Evolutionary conservation across 2,797 vertebrate genomes (phyloP).

Genomic region (Sebastes diploproa): DNA sequence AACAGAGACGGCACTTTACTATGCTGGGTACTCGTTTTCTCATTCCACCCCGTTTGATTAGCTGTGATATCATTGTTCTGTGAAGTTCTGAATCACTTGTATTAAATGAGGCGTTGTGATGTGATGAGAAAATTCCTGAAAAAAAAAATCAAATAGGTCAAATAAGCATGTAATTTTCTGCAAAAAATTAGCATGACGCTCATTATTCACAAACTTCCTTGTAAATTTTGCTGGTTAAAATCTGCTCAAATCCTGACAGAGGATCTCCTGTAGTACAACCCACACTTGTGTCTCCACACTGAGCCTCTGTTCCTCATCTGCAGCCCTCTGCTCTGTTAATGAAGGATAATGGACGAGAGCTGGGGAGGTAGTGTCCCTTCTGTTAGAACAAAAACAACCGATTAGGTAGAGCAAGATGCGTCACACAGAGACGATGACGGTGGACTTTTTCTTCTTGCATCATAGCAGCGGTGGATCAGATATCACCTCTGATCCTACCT

Average conservation of each 20-base stretch:
- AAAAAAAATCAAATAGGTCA: conserved; percentile 19
- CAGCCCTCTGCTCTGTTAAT: conserved; percentile 68
- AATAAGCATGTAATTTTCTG: conserved; percentile 20
- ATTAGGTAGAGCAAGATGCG: conserved; percentile 54
- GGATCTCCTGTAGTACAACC: conserved; percentile 2
- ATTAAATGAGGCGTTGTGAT: neutral
- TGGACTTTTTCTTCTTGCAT: conserved; percentile 20
- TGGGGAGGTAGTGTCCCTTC: conserved; percentile 43
- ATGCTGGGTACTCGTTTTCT: conserved; percentile 39
- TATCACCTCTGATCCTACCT: neutral
- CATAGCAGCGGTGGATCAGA: conserved; percentile 20
- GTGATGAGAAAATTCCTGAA: neutral
- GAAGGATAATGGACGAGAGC: conserved; percentile 66
- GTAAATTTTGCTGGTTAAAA: neutral
- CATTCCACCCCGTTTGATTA: conserved; percentile 61
- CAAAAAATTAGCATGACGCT: neutral
- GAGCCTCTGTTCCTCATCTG: conserved; percentile 47
- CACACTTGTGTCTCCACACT: conserved; percentile 1
- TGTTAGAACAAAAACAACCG: conserved; percentile 67
- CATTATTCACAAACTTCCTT: conserved; percentile 8
- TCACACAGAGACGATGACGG: conserved; percentile 29
- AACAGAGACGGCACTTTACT: conserved; percentile 49
- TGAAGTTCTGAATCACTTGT: conserved; percentile 22
- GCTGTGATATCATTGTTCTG: conserved; percentile 31
- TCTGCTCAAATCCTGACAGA: conserved; percentile 20